Evolutionary conservation across 2,888 invertebrate genomes (phyloP), one percentile per base, ranked within the genome.

Genomic region (Zonitis immaculata): DNA sequence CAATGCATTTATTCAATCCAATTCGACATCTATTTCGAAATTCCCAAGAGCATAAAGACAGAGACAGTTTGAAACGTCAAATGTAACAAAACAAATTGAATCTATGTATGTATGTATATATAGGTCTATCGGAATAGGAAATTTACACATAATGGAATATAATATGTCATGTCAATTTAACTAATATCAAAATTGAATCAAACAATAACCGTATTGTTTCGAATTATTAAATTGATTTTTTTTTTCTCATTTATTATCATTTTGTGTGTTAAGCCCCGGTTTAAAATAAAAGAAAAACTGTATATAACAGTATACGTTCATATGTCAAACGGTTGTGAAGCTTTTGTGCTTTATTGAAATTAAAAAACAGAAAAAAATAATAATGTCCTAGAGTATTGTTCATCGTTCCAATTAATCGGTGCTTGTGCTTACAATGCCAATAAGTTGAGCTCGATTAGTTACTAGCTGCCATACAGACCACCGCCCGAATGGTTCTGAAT

Each of bases 51-150:
- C 57, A 50, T 59, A 61, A 57, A 55, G 59, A 54, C 61, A 39
- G 39, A 63, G 67, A 67, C 69, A 69, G 65, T 68, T 22, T 67
- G 11, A 6, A n/a, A 68, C 64, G 49, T 39, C 62, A 66, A 22
- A 22, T 68, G 68, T 66, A 66, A 66, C 67, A 67, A 69, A 39
- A 68, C 67, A 68, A 69, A 69, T 68, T 69, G 69, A 69, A 69
- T 66, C 61, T 62, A 64, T 58, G 63, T n/a, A n/a, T n/a, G n/a
- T n/a, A n/a, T n/a, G n/a, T n/a, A n/a, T n/a, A n/a, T n/a, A n/a
- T n/a, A n/a, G n/a, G 63, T 60, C 60, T 60, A 59, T 61, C 57
- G 58, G 60, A 35, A 59, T 61, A 56, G 60, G 57, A 58, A 63
- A 61, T 63, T 63, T 58, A 56, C 58, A 58, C 61, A 56, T 59